Evolutionary conservation across 2,113 vertebrate genomes (phyloP).

Genomic region (Oreamnos americanus): DNA sequence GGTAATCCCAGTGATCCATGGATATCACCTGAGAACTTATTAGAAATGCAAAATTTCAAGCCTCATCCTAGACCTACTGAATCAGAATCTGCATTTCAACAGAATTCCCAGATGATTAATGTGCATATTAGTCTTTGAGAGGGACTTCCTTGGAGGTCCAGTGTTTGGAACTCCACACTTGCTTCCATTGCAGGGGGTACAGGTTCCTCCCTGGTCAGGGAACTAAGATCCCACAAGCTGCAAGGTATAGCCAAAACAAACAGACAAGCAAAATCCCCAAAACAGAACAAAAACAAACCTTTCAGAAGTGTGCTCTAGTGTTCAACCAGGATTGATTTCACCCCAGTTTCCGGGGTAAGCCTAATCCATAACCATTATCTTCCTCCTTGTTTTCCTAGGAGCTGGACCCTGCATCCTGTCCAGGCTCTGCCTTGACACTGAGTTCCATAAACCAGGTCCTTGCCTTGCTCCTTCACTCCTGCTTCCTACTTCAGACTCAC

Average conservation of each 20-base stretch:
- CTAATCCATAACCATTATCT: conserved; percentile 7
- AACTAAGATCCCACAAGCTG: background rate
- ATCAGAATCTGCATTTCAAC: background rate
- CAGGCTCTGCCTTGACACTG: background rate
- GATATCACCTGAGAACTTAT: background rate
- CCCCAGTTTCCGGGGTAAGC: background rate
- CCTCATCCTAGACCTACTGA: background rate
- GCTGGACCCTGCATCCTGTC: background rate
- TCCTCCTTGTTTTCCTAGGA: background rate
- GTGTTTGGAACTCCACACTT: background rate
- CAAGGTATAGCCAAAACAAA: background rate
- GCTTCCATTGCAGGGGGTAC: background rate
- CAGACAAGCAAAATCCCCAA: background rate
- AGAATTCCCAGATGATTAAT: background rate
- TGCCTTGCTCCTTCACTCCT: background rate
- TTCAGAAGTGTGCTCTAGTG: background rate
- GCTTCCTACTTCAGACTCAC: background rate
- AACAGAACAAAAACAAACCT: background rate
- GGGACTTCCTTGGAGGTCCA: background rate
- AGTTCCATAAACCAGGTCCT: background rate
- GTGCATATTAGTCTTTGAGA: background rate
- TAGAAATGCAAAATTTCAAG: conserved; percentile 5
- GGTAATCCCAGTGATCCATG: background rate
- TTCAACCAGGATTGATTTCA: conserved; percentile 1
- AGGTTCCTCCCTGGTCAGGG: background rate